Conservation (phyloP, 2,113 vertebrate species). For the Tetraodon nigroviridis region DNA sequence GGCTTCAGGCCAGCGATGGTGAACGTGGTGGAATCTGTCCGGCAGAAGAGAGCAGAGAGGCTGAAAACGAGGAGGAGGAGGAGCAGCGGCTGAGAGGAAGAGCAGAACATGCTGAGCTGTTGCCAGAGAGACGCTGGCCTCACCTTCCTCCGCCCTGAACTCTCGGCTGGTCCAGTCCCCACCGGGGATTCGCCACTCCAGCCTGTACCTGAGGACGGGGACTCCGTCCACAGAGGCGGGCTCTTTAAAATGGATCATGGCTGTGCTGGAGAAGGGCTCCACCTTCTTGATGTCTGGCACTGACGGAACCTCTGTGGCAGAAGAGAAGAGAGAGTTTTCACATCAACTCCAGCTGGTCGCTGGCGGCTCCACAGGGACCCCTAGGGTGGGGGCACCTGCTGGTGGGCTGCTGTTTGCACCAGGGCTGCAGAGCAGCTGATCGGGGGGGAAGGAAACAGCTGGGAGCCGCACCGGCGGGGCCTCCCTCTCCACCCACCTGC, state of each 20-base stretch:
- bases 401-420: too few relatives aligned
- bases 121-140: too few relatives aligned
- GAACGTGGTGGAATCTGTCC: slow-evolving; percentile 70
- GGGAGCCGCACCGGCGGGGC: too few relatives aligned
- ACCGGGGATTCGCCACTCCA: slow-evolving; percentile 80
- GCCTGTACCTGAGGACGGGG: slow-evolving; percentile 88
- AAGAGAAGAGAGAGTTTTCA: background rate
- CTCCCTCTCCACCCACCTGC: slow-evolving; percentile 75
- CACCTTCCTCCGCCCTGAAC: slow-evolving; percentile 83
- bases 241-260: slow-evolving; percentile 85
- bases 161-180: slow-evolving; percentile 79
- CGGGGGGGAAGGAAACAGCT: too few relatives aligned
- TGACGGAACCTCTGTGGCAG: slow-evolving; percentile 84
- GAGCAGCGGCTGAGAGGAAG: too few relatives aligned
- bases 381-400: too few relatives aligned
- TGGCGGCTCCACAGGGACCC: too few relatives aligned
- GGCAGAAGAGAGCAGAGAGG: background rate
- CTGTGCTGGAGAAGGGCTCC: slow-evolving; percentile 91
- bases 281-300: slow-evolving; percentile 83
- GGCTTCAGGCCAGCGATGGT: slow-evolving; percentile 86
- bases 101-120: too few relatives aligned
- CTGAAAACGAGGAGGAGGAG: background rate
- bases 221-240: slow-evolving; percentile 88
- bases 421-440: too few relatives aligned
- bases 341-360: too few relatives aligned